These are phyloP conservation scores for Xylocampa areola DNA, from an alignment of 2,888 invertebrate species.

Conservation along the genomic window DNA sequence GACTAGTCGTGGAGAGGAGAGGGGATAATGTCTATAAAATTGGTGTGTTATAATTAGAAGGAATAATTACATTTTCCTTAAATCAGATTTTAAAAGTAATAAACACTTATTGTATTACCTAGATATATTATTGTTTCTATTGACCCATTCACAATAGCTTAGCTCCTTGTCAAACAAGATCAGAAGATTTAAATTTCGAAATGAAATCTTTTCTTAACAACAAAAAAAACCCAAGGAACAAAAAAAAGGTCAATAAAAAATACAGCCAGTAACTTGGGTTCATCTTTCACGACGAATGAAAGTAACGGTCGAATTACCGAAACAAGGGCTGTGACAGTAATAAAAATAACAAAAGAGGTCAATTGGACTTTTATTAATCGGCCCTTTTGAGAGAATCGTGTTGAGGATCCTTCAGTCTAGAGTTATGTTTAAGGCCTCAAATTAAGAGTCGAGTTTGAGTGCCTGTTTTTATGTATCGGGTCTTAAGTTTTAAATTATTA, in stretches of 20 bases:
- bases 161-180: too few relatives aligned
- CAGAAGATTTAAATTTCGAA: too few relatives aligned
- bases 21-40: too few relatives aligned
- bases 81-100: too few relatives aligned
- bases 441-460: slow-evolving; percentile 26
- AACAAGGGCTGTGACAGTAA: slow-evolving; percentile 36
- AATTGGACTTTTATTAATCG: slow-evolving; percentile 55
- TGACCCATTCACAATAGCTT: too few relatives aligned
- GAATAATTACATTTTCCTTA: too few relatives aligned
- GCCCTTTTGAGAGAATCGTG: slow-evolving; percentile 34
- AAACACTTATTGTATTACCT: too few relatives aligned
- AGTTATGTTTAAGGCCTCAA: slow-evolving; percentile 32
- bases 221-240: not conserved
- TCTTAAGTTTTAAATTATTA: not conserved
- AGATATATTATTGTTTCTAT: too few relatives aligned
- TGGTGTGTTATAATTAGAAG: too few relatives aligned
- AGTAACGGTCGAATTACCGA: slow-evolving; percentile 26
- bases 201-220: too few relatives aligned
- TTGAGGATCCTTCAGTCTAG: slow-evolving; percentile 35
- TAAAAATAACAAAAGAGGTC: slow-evolving; percentile 52
- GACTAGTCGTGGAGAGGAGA: too few relatives aligned
- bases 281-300: slow-evolving; percentile 24
- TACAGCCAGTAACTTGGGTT: slow-evolving; percentile 13
- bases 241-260: slow-evolving; percentile 9
- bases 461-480: not conserved